Percentiles rank a stretch among this genome's conserved stretches.
Evolutionary conservation across 2,888 invertebrate genomes (phyloP).

Genomic region (Heliconius charithonia): DNA sequence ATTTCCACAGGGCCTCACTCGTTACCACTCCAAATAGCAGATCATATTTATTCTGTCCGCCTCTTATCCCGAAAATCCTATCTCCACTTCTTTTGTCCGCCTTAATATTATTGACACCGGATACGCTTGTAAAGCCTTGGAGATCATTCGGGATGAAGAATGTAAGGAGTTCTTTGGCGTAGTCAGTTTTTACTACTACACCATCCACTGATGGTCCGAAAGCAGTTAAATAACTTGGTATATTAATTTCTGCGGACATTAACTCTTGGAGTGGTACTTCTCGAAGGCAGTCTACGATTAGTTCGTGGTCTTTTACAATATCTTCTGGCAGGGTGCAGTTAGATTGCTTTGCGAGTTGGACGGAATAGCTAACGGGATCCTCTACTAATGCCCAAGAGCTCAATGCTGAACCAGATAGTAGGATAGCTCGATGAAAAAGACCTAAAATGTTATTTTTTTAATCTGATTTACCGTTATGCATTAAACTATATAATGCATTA

Average conservation of each 20-base stretch:
- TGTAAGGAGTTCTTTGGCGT: constrained; percentile 90
- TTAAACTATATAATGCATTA: no score
- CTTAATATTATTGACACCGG: constrained; percentile 83
- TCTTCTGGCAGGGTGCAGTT: constrained; percentile 93
- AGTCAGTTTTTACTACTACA: constrained; percentile 95
- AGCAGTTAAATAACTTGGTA: constrained; percentile 92
- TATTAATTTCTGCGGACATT: constrained; percentile 89
- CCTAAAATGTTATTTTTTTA: constrained; percentile 72
- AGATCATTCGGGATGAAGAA: constrained; percentile 88
- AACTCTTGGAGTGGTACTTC: constrained; percentile 89
- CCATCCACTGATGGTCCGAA: constrained; percentile 98
- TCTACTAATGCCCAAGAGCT: constrained; percentile 96
- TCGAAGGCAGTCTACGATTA: constrained; percentile 92
- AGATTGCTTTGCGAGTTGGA: constrained; percentile 91
- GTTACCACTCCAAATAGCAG: constrained; percentile 96
- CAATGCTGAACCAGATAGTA: constrained; percentile 93
- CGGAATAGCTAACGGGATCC: constrained; percentile 92
- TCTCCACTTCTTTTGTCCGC: constrained; percentile 86
- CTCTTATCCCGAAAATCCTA: constrained; percentile 82
- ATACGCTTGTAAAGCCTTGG: constrained; percentile 85
- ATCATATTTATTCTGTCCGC: constrained; percentile 89
- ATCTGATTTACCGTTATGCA: not conserved
- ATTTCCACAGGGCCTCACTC: constrained; percentile 95
- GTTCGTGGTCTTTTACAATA: constrained; percentile 91
- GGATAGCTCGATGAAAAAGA: constrained; percentile 93